Evolutionary conservation across 2,888 invertebrate species (phyloP), one percentile per base, ranked within the genome.

Genomic region (Aporophyla lueneburgensis): DNA sequence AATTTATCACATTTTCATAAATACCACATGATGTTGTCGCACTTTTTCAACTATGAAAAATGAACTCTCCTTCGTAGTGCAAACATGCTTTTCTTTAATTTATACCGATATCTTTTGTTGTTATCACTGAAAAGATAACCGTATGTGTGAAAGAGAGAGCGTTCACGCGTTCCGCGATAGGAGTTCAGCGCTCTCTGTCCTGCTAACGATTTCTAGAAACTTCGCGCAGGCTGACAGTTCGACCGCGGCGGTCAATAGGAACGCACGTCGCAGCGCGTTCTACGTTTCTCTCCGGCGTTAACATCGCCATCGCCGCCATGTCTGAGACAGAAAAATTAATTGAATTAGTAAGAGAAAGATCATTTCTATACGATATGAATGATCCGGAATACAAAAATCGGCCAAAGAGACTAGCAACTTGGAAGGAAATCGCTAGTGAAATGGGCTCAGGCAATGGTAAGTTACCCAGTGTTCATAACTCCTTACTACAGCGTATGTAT

Each of bases 221-320:
- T 12, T 59, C 51, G 61, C 71, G 62, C 68, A 27, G 46, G 19
- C 67, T 16, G 14, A 33, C 61, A 73, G 78, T 84, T 46, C 68
- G 84, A 83, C 77, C 83, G 83, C 83, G 62, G 83, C 83, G 85
- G 85, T 81, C 83, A 83, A 58, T 61, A 56, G 40, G 71, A 81
- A 74, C 82, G 84, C 69, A 67, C 71, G 84, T 40, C 51, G 49
- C 7, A 5, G 12, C 27, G 80, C 84, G 84, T 68, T 84, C 83
- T 59, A 46, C 66, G 66, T 53, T 27, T 24, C 33, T 24, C 27
- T 6, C 24, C 27, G 7, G 43, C 53, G 21, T 54, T 4, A 69
- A 46, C 46, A 68, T 43, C 6, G 6, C 9, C 27, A 59, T 14
- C 43, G n/a, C 49, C 16, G 27, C 43, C 58, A 81, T 81, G 77